Base-by-base conservation (phyloP, 2,113 vertebrate species). In the Caranx melampygus region DNA sequence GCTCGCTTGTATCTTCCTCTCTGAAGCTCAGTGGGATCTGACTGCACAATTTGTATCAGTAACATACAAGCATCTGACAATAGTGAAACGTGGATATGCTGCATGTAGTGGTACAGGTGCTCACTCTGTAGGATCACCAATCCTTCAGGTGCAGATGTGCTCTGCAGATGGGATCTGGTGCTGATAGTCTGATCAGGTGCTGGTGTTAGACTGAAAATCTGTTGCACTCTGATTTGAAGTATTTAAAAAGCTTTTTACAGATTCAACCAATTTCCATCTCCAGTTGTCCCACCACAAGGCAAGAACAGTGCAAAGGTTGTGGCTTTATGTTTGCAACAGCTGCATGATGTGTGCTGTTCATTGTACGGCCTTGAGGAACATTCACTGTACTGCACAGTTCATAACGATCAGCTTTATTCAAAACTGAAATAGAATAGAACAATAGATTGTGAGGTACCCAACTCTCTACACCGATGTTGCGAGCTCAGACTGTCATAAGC, bases 121-220 rank as follows among this genome's bases (percentile, higher is more conserved):
- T 37, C 62, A n/a, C 6, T 61, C 15, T 21, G 16, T 8, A 42
- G 47, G n/a, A 8, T 14, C 13, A 60, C 21, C 20, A 1, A 52
- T 21, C 16, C 54, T 35, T 8, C 34, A 59, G 55, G 74, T 82
- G 73, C 63, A 73, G 66, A 40, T 85, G 52, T 78, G 20, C 47
- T 45, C n/a, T 72, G 74, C 63, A 70, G 66, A 66, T 59, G 44
- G 47, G 57, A 20, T 52, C 49, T 51, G 16, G 5, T 34, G 26
- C 51, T n/a, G 12, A 51, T 11, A 6, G 45, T 34, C 26, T 20
- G 45, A 20, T 66, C 6, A 45, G 14, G 21, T 33, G 21, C 18
- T 33, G 10, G n/a, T 6, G 9, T 71, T 21, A 33, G 4, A 3
- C 15, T 55, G 37, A 74, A 60, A 67, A 51, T 10, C 49, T 51